Evolutionary conservation across 2,113 vertebrate genomes (phyloP).

Genomic region (Clarias magur): DNA sequence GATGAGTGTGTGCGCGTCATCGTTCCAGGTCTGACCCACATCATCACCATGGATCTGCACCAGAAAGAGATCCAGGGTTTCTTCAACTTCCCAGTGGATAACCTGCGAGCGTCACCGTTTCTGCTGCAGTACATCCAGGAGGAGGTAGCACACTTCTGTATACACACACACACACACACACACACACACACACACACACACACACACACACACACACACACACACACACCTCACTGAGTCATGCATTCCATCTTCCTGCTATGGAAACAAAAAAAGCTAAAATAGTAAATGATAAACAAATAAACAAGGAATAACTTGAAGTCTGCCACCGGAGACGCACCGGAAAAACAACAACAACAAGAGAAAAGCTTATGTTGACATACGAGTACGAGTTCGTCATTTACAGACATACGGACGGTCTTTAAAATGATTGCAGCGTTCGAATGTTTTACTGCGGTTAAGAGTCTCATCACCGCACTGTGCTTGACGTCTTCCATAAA

Average conservation of each 20-base stretch:
- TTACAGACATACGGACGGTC: no score
- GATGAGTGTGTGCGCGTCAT: not conserved
- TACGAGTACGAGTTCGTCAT: no score
- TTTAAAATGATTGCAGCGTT: no score
- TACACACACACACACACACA: not conserved
- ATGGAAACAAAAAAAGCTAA: not conserved
- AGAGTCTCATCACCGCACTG: no score
- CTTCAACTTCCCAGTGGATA: conserved; percentile 98
- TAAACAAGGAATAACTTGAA: not conserved
- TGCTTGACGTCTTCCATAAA: no score
- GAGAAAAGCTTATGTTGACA: no score
- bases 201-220: not conserved
- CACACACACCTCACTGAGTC: not conserved
- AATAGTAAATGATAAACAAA: not conserved
- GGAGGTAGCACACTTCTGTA: conserved; percentile 75
- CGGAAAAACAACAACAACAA: not conserved
- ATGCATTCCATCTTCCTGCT: not conserved
- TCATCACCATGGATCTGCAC: conserved; percentile 98
- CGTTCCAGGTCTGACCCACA: conserved; percentile 87
- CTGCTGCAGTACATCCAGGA: conserved; percentile 99
- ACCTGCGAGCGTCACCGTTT: conserved; percentile 95
- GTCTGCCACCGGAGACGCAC: not conserved
- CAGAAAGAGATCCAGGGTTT: conserved; percentile 99
- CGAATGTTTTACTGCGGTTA: no score
- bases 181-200: not conserved